These are phyloP conservation scores for Dolichomitus sp. DNA, from an alignment of 2,888 invertebrate species.

Conservation along the genomic window DNA sequence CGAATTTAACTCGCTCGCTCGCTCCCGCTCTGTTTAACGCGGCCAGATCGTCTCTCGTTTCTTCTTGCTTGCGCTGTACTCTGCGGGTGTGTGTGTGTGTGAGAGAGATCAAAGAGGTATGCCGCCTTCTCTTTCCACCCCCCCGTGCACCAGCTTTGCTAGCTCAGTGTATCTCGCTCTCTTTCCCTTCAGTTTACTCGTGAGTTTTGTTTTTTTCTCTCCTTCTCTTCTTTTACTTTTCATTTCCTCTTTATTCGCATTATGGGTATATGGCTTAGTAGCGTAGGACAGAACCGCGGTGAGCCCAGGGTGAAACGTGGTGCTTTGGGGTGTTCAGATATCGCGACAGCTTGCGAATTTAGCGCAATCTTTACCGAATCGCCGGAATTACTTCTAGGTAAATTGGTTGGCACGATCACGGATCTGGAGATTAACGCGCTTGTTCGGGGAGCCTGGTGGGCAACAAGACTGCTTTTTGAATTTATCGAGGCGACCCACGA, in stretches of 20 bases:
- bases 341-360: background rate
- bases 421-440: constrained; percentile 31
- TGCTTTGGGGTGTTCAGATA: background rate
- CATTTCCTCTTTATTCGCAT: constrained; percentile 57
- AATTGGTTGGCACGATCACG: constrained; percentile 20
- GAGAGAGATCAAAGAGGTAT: constrained; percentile 80
- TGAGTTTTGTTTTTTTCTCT: constrained; percentile 52
- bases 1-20: constrained; percentile 61
- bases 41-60: constrained; percentile 58
- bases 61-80: constrained; percentile 53
- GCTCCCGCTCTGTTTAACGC: constrained; percentile 33
- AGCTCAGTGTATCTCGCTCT: constrained; percentile 47
- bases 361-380: background rate
- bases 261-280: constrained; percentile 27
- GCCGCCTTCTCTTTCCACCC: constrained; percentile 75
- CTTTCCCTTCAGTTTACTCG: constrained; percentile 51
- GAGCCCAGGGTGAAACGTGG: background rate
- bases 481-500: constrained; percentile 51
- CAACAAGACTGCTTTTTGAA: constrained; percentile 1
- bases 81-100: constrained; percentile 67
- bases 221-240: constrained; percentile 16
- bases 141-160: constrained; percentile 50
- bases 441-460: background rate
- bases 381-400: background rate
- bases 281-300: background rate